Evolutionary conservation across 2,888 invertebrate species (phyloP), one percentile per base, ranked within the genome.

Genomic region (Agelastica alni): DNA sequence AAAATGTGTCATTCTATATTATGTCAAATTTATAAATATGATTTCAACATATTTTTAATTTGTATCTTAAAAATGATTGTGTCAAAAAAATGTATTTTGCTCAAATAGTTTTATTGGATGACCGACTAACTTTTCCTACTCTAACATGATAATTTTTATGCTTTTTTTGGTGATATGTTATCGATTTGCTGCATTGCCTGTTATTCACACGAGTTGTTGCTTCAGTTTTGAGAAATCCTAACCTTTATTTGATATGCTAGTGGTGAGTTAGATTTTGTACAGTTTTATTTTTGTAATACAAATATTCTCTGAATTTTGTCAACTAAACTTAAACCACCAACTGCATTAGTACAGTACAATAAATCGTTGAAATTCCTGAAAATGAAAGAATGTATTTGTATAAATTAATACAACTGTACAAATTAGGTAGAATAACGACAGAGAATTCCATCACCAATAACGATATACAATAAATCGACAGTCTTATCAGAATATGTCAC

Each of bases 171-270:
- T 59, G 58, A 53, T 57, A 57, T 37, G 72, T 75, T 74, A 73
- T 75, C 73, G 72, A 69, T 70, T 72, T 68, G 67, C 65, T 76
- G 75, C 75, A 75, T 74, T 72, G 75, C 75, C 75, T 74, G 74
- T 73, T 76, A 77, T 75, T 75, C 66, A 72, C 72, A 71, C 73
- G 68, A 74, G 76, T 77, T 77, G 76, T 76, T 76, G 76, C 76
- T 76, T 74, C 67, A 72, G 68, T 70, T 46, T 57, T 63, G 62
- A 67, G 62, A 69, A 60, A 64, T 55, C 60, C 59, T 64, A 64
- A 66, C 63, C 64, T 51, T n/a, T 28, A 45, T 49, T 62, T 59
- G 62, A 37, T 51, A 58, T 65, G 66, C 65, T 67, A 66, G 69
- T 64, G 63, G 64, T 66, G 67, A 63, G 63, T 59, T 61, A 62